Evolutionary conservation across 2,888 invertebrate genomes (phyloP), one percentile per base, ranked within the genome.

Genomic region (Napeogenes inachia): DNA sequence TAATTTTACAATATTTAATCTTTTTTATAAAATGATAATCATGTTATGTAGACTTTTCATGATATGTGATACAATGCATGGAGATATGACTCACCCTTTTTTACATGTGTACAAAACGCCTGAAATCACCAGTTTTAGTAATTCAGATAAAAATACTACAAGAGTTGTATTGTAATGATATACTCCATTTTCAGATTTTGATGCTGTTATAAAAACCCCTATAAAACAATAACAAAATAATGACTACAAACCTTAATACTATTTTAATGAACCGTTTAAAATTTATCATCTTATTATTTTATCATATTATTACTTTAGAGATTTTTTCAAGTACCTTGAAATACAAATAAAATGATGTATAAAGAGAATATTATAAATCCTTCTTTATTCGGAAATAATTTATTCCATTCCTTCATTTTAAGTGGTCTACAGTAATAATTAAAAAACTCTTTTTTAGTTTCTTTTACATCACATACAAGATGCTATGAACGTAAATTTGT

Each of bases 171-270:
- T 97, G 79, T 98, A 98, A 69, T 93, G 93, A 84, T 98, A 98
- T 45, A 92, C 92, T 75, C 95, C 95, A 79, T 94, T 93, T 57
- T 93, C 91, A 70, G 94, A 93, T 86, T 98, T 97, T 1, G 98
- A 97, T 69, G 96, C 96, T 56, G 97, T 98, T 13, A 98, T 95
- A 75, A 98, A 93, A 70, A 98, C 95, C 75, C 98, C 98, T 98
- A 80, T 4, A 92, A 92, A 67, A 57, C 38, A 53, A 61, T 30
- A 32, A 33, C 47, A 56, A 58, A 63, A 59, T 8, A 21, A 12
- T 50, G 4, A 50, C 21, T 5, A 30, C 30, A 30, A 30, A 50
- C 8, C 5, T 50, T 12, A 30, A 13, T 13, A 6, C 4, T 3
- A 35, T 35, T 5, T 6, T 3, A 35, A 5, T 35, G 6, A 35